Evolutionary conservation across 2,113 vertebrate genomes (phyloP).

Genomic region (Beaufortia kweichowensis): DNA sequence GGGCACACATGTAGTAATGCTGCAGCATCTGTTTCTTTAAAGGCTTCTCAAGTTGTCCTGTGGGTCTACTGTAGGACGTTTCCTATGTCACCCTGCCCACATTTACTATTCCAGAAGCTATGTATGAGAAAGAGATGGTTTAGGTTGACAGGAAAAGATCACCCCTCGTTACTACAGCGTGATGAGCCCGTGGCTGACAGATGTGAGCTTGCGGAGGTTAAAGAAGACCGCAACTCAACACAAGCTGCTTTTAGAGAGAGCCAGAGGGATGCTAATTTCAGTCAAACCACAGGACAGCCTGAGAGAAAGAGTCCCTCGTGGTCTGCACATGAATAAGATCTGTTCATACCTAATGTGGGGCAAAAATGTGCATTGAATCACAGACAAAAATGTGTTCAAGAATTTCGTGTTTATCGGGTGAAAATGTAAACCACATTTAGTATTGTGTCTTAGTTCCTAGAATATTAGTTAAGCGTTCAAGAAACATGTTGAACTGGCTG

Average conservation of each 20-base stretch:
- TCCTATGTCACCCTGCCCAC: not conserved
- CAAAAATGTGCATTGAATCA: too few species aligned
- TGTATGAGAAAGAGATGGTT: not conserved
- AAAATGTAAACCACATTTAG: too few species aligned
- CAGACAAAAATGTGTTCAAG: too few species aligned
- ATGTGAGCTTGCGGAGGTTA: not conserved
- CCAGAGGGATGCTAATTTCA: conserved; percentile 6
- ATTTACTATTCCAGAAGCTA: not conserved
- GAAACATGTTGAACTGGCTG: too few species aligned
- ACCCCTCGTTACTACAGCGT: conserved; percentile 5
- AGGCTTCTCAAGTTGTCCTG: not conserved
- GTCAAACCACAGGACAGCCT: not conserved
- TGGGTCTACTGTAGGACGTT: not conserved
- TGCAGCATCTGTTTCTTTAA: not conserved
- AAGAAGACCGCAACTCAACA: conserved; percentile 18
- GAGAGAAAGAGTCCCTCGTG: not conserved
- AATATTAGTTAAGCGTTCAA: too few species aligned
- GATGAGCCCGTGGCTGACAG: not conserved
- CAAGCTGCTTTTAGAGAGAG: not conserved
- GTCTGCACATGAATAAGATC: not conserved
- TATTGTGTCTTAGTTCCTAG: too few species aligned
- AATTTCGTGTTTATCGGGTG: too few species aligned
- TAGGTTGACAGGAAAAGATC: not conserved
- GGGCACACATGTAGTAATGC: too few species aligned
- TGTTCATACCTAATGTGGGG: not conserved